Conservation (phyloP, 2,113 vertebrate species). For the Tympanuchus pallidicinctus region DNA sequence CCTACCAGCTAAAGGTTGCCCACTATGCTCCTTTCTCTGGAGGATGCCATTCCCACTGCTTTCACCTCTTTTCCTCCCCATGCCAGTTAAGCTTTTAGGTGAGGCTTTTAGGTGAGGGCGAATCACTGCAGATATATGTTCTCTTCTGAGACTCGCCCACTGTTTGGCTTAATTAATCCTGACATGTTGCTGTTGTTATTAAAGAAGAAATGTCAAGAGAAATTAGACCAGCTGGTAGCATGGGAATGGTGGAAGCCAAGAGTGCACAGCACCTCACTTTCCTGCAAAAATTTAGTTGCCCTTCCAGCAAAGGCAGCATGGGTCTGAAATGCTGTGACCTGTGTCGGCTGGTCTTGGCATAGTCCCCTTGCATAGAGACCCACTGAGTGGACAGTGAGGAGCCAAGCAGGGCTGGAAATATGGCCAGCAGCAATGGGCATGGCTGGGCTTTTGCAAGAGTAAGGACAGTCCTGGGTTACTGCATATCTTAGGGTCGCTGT, state of each 20-base stretch:
- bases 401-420: neutral
- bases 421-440: neutral
- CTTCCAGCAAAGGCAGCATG: neutral
- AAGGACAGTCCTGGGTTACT: neutral
- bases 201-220: slow-evolving; percentile 54
- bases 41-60: neutral
- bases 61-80: neutral
- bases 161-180: slow-evolving; percentile 60
- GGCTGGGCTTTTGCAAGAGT: neutral
- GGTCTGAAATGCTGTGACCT: neutral
- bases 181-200: slow-evolving; percentile 62
- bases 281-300: neutral
- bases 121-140: slow-evolving; percentile 50
- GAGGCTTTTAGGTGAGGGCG: slow-evolving; percentile 23
- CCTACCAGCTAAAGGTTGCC: neutral
- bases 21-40: neutral
- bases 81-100: neutral
- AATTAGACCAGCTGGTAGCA: slow-evolving; percentile 58
- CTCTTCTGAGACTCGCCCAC: slow-evolving; percentile 44
- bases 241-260: neutral
- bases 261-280: neutral
- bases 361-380: accelerated
- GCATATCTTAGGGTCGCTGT: neutral
- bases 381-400: accelerated
- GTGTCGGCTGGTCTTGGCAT: neutral